Evolutionary conservation across 2,797 vertebrate genomes (phyloP).

Genomic region (Manis crassicaudata): DNA sequence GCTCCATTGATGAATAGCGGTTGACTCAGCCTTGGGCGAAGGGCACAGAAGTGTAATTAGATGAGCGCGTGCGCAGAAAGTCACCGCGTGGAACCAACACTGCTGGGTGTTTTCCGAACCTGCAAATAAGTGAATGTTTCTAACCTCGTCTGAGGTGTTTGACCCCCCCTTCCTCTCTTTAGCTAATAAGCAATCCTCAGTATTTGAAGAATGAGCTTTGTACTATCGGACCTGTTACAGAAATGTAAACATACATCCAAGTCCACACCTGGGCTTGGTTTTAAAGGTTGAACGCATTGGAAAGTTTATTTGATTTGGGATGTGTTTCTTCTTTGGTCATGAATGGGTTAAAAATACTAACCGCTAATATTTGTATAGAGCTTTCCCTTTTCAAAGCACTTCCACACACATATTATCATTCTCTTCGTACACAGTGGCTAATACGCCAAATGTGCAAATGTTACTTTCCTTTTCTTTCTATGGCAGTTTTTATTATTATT

Average conservation of each 20-base stretch:
- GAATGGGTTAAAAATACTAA: background rate
- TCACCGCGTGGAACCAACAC: background rate
- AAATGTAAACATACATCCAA: background rate
- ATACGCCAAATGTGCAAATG: background rate
- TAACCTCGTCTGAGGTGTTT: background rate
- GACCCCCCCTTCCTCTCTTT: background rate
- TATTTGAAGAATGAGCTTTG: conserved; percentile 17
- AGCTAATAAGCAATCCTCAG: background rate
- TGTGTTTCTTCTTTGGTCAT: background rate
- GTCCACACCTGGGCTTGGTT: background rate
- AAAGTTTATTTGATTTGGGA: background rate
- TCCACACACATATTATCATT: background rate
- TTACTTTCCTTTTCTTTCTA: background rate
- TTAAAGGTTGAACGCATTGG: background rate
- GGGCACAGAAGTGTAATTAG: background rate
- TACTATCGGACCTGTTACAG: background rate
- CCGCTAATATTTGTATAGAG: background rate
- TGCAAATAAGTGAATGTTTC: background rate
- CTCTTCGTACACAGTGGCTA: background rate
- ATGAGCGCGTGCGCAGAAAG: background rate
- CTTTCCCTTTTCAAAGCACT: background rate
- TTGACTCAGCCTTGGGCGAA: background rate
- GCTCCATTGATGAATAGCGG: background rate
- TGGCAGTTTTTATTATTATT: background rate
- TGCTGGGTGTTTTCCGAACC: background rate